phyloP scores from a whole-genome alignment of 2,888 invertebrate species.

The Drosophila tripunctata region DNA sequence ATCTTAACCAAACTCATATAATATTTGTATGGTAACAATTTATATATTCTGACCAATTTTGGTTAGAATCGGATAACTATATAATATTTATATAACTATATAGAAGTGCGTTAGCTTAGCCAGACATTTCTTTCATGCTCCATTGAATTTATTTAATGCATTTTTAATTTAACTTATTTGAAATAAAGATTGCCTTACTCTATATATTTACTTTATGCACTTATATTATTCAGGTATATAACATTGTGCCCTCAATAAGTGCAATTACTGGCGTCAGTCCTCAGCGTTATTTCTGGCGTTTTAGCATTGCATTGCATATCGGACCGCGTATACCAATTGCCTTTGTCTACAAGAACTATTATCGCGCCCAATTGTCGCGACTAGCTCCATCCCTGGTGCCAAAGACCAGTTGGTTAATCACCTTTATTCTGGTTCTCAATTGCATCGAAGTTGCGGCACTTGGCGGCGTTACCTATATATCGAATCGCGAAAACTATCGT shows the following conservation, averaged over 20 bases:
- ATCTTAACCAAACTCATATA: too few relatives aligned
- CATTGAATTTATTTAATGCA: too few relatives aligned
- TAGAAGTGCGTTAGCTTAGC: too few relatives aligned
- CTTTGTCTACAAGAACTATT: slow-evolving; percentile 93
- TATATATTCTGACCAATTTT: too few relatives aligned
- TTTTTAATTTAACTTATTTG: too few relatives aligned
- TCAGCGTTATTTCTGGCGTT: slow-evolving; percentile 96
- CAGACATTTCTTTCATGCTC: too few relatives aligned
- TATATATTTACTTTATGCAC: too few relatives aligned
- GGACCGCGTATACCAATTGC: slow-evolving; percentile 96
- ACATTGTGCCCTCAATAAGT: slow-evolving; percentile 97
- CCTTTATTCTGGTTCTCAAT: slow-evolving; percentile 92
- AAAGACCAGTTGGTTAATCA: slow-evolving; percentile 87
- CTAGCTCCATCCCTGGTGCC: slow-evolving; percentile 71
- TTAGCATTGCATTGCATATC: slow-evolving; percentile 95
- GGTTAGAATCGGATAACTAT: too few relatives aligned
- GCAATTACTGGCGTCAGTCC: slow-evolving; percentile 97
- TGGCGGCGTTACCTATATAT: slow-evolving; percentile 96
- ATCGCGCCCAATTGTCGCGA: slow-evolving; percentile 86
- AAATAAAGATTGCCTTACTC: too few relatives aligned
- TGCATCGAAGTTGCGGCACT: slow-evolving; percentile 92
- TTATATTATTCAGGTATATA: slow-evolving; percentile 92
- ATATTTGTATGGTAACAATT: too few relatives aligned
- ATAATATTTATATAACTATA: too few relatives aligned
- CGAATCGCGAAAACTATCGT: slow-evolving; percentile 98